phyloP scores from a whole-genome alignment of 2,113 vertebrate species.

The Oreochromis tanganicae region DNA sequence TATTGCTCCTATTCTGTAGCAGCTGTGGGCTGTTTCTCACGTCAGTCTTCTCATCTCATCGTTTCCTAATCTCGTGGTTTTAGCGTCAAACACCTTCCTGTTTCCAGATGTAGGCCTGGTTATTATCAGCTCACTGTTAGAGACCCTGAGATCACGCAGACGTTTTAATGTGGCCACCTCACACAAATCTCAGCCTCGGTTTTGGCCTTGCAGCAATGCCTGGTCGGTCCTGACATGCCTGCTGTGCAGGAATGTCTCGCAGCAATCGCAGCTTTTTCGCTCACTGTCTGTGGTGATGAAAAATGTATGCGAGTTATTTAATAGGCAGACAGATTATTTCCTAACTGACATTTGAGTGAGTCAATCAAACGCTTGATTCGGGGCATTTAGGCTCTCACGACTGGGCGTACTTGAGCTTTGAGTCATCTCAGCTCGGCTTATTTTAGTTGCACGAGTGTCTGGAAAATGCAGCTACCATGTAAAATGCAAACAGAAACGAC shows the following conservation, averaged over 20 bases:
- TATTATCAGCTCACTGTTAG: background rate
- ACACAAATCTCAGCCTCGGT: background rate
- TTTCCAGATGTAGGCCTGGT: background rate
- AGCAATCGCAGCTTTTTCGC: background rate
- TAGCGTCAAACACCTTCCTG: background rate
- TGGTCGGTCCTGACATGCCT: background rate
- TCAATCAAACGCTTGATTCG: background rate
- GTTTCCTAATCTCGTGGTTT: slow-evolving; percentile 17
- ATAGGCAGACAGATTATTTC: background rate
- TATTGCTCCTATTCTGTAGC: background rate
- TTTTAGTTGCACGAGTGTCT: slow-evolving; percentile 2
- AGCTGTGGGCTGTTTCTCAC: background rate
- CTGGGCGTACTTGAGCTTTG: slow-evolving; percentile 3
- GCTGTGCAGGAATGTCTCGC: background rate
- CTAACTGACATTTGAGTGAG: background rate
- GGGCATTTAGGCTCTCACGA: background rate
- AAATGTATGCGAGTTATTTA: background rate
- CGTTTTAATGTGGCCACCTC: rapidly evolving
- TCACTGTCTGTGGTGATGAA: background rate
- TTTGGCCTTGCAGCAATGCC: background rate
- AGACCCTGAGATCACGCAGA: background rate
- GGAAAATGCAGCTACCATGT: background rate
- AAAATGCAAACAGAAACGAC: background rate
- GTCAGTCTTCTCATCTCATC: background rate
- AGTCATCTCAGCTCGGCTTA: slow-evolving; percentile 1